Conservation (phyloP, 2,888 invertebrate species). For the Pseudococcus viburni region DNA sequence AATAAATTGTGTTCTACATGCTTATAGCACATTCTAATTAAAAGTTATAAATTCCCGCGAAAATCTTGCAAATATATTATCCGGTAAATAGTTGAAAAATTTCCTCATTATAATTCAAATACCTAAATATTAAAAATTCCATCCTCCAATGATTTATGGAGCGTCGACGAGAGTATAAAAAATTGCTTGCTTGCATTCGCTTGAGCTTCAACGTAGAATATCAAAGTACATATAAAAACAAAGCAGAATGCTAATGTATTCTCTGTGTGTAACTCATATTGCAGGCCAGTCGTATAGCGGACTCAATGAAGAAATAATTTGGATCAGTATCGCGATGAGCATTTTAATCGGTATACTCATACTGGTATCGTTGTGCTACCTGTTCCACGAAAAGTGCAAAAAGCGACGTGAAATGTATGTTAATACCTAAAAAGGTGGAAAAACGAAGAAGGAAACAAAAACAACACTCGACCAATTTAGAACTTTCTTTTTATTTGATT, state of each 20-base stretch:
- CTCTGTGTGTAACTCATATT: neutral
- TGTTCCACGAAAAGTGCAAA: slow-evolving; percentile 85
- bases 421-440: slow-evolving; percentile 68
- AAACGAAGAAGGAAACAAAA: neutral
- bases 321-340: slow-evolving; percentile 91
- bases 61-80: too few species aligned
- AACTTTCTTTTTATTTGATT: slow-evolving; percentile 41
- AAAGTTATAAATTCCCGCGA: too few species aligned
- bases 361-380: slow-evolving; percentile 86
- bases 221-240: too few species aligned
- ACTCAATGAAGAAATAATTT: slow-evolving; percentile 89
- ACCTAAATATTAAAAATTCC: too few species aligned
- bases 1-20: too few species aligned
- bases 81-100: too few species aligned
- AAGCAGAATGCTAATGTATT: neutral
- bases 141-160: too few species aligned
- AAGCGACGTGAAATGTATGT: slow-evolving; percentile 76
- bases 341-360: slow-evolving; percentile 86
- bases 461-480: slow-evolving; percentile 24
- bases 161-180: too few species aligned
- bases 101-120: too few species aligned
- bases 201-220: too few species aligned
- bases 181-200: too few species aligned
- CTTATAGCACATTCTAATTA: too few species aligned
- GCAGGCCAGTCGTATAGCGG: slow-evolving; percentile 86